Base-by-base conservation (phyloP, 2,888 invertebrate species). In the Drosophila melanosoma region DNA sequence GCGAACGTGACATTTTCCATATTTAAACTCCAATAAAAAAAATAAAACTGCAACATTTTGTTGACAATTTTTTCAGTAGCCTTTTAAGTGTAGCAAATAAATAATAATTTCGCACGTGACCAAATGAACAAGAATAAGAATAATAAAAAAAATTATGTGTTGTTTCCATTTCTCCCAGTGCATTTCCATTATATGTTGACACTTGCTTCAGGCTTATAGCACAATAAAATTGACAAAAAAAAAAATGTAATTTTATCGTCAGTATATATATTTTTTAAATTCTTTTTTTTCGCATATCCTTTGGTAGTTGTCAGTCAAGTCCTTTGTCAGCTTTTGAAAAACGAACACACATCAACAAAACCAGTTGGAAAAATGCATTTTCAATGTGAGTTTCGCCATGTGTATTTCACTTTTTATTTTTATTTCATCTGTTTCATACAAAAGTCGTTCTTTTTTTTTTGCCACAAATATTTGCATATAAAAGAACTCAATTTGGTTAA, bases 251-350 rank as follows among this genome's bases (percentile, higher is more conserved):
- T 71, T 82, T 70, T 63, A 69, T 15, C 5, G 35, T 54, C 20
- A 29, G 29, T 29, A 29, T 29, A 29, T 17, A 23, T 20, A 33
- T 58, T 61, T 54, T 56, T 63, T 62, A 69, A 68, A 59, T 53
- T 62, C 56, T 69, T 63, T 69, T 66, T 54, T 67, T 71, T 3
- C n/a, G 67, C 59, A 59, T 77, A 72, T 32, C 29, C 57, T 42
- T 76, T 70, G 68, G 32, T 76, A 79, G 81, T 64, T 81, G 74
- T 87, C 72, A 70, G 85, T 84, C 82, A 73, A 71, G 71, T 73
- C 79, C 74, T 84, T 84, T 84, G 84, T 82, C 82, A 82, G 81
- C 45, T 32, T 52, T 65, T 53, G 66, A 54, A 57, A 69, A 61
- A 73, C 70, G 69, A 64, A 54, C 76, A 65, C 45, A 26, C 56